phyloP scores from a whole-genome alignment of 2,888 invertebrate genomes.

The Meloe dianella region DNA sequence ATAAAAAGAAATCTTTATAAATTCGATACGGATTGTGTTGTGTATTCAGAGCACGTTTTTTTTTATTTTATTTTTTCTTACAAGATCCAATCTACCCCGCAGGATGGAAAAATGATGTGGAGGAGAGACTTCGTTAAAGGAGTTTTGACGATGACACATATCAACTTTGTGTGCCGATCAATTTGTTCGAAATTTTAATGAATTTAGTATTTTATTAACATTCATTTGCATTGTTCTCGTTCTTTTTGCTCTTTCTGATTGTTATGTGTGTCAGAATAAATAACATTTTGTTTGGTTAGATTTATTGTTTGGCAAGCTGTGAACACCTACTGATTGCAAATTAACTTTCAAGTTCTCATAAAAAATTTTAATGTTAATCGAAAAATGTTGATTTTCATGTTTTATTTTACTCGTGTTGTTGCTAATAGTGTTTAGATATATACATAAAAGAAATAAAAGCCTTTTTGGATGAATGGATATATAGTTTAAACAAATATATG shows the following conservation, averaged over 20 bases:
- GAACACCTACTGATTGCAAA: conserved; percentile 11
- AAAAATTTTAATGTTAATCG: conserved; percentile 12
- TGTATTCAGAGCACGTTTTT: conserved; percentile 1
- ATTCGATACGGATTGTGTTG: conserved; percentile 3
- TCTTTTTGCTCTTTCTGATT: neutral
- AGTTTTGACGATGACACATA: neutral
- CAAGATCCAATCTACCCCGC: conserved; percentile 5
- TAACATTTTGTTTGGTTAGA: neutral
- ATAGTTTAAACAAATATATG: conserved; percentile 35
- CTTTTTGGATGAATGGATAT: conserved; percentile 9
- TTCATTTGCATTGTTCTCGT: neutral
- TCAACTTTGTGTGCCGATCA: neutral
- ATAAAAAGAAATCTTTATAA: neutral
- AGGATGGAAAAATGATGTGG: neutral
- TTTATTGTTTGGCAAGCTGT: conserved; percentile 8
- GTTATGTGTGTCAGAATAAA: conserved; percentile 3
- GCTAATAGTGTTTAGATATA: neutral
- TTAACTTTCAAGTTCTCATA: conserved; percentile 8
- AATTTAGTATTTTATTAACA: neutral
- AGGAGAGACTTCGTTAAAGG: neutral
- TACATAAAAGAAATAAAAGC: neutral
- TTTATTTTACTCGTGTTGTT: neutral
- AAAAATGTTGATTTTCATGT: conserved; percentile 9
- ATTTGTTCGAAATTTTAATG: neutral
- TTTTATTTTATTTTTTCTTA: too few species aligned